phyloP scores from a whole-genome alignment of 1,140 invertebrate species.

The Drosophila pachea region DNA sequence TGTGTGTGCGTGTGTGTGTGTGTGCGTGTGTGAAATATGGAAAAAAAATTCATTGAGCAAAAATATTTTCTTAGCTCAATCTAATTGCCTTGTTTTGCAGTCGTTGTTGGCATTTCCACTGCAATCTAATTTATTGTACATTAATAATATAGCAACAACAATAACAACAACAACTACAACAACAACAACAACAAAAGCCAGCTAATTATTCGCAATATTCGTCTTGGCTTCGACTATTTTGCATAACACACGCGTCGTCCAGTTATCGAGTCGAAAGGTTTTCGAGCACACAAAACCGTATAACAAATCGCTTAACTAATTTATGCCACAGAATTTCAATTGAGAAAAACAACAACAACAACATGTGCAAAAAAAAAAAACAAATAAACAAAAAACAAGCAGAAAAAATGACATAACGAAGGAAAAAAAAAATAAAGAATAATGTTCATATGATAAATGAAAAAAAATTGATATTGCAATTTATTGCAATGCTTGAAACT shows the following conservation, averaged over 20 bases:
- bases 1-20: slow-evolving; percentile 23
- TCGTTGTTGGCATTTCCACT: slow-evolving; percentile 50
- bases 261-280: slow-evolving; percentile 37
- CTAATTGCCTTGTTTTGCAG: slow-evolving; percentile 55
- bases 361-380: not conserved
- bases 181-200: slow-evolving; percentile 19
- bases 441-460: slow-evolving; percentile 24
- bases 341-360: slow-evolving; percentile 9
- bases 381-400: slow-evolving; percentile 7
- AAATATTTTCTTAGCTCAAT: slow-evolving; percentile 36
- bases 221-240: slow-evolving; percentile 55
- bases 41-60: slow-evolving; percentile 63
- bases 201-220: slow-evolving; percentile 75
- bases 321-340: slow-evolving; percentile 66
- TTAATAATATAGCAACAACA: not conserved
- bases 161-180: no score
- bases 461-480: slow-evolving; percentile 58
- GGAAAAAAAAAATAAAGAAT: slow-evolving; percentile 8
- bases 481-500: slow-evolving; percentile 44
- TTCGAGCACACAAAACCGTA: not conserved
- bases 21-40: slow-evolving; percentile 23
- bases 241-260: slow-evolving; percentile 53
- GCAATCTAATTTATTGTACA: slow-evolving; percentile 67
- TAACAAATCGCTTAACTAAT: slow-evolving; percentile 47
- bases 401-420: slow-evolving; percentile 22